Evolutionary conservation across 2,888 invertebrate genomes (phyloP), one percentile per base, ranked within the genome.

Genomic region (Ditula angustiorana): DNA sequence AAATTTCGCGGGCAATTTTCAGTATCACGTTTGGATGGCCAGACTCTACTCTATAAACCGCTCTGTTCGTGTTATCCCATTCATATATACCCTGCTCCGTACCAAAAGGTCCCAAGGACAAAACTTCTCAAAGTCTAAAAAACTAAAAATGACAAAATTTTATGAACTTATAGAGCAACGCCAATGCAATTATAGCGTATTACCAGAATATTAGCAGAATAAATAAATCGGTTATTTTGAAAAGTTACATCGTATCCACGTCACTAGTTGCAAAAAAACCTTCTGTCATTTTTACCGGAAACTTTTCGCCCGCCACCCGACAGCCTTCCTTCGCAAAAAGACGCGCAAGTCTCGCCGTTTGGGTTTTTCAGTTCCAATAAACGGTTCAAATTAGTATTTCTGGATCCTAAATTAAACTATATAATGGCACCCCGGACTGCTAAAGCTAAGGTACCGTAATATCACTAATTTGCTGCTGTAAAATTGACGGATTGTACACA

Each of bases 271-370:
- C 83, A 83, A 76, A 75, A 75, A 74, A 75, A 69, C 71, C 77
- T 76, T 75, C 85, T 87, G 88, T 90, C 89, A 89, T 78, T 84
- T 67, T 86, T 77, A 82, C 89, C 88, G 88, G 89, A 87, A 88
- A 87, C 79, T 85, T 74, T 73, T 87, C 82, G 79, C 78, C 79
- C 78, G 78, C 78, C 76, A 76, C 76, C 77, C 74, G 74, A 75
- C 78, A 61, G 60, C 62, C 44, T 64, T 67, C 64, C 64, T 52
- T 60, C 46, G 37, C 21, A 74, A 64, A 64, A 73, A 76, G 73
- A 76, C 75, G 77, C 74, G 71, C 69, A 71, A 71, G 70, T 69
- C 71, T 67, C 61, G 69, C 69, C 61, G 72, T 71, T 71, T 69
- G 68, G n/a, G 71, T 66, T 72, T 75, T 69, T 57, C 46, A 23